phyloP scores from a whole-genome alignment of 1,140 invertebrate genomes.

The Pseudobourletiella spinata region DNA sequence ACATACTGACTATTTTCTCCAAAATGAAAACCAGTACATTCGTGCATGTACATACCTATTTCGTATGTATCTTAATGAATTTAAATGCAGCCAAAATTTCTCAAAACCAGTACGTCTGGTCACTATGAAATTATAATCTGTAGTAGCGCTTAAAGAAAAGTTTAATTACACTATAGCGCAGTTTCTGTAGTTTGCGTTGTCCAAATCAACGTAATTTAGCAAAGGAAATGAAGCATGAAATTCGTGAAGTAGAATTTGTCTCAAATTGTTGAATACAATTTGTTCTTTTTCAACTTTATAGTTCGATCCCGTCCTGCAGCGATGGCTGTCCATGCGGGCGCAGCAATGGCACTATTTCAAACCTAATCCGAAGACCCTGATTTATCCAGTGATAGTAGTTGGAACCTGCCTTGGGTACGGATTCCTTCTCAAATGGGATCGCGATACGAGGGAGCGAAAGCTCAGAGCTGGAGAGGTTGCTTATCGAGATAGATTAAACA shows the following conservation, averaged over 20 bases:
- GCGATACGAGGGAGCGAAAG: slow-evolving; percentile 46
- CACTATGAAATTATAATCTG: too few species aligned
- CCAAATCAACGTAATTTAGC: too few species aligned
- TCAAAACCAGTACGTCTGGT: too few species aligned
- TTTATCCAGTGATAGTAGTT: slow-evolving; percentile 45
- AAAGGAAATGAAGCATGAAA: too few species aligned
- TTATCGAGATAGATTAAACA: slow-evolving; percentile 58
- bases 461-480: slow-evolving; percentile 57
- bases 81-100: too few species aligned
- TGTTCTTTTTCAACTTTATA: slow-evolving; percentile 45
- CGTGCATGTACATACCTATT: too few species aligned
- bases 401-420: slow-evolving; percentile 50
- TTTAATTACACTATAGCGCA: background rate
- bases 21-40: too few species aligned
- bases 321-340: slow-evolving; percentile 57
- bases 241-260: too few species aligned
- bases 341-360: slow-evolving; percentile 56
- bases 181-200: background rate
- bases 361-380: slow-evolving; percentile 50
- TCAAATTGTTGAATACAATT: too few species aligned
- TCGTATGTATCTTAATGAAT: too few species aligned
- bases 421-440: slow-evolving; percentile 46
- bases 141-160: too few species aligned
- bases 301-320: slow-evolving; percentile 64
- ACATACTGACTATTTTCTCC: too few species aligned